A percentile compares a stretch with the other conserved stretches of the same genome.
phyloP scores from a whole-genome alignment of 1,140 invertebrate species.

The Venturia canescens region DNA sequence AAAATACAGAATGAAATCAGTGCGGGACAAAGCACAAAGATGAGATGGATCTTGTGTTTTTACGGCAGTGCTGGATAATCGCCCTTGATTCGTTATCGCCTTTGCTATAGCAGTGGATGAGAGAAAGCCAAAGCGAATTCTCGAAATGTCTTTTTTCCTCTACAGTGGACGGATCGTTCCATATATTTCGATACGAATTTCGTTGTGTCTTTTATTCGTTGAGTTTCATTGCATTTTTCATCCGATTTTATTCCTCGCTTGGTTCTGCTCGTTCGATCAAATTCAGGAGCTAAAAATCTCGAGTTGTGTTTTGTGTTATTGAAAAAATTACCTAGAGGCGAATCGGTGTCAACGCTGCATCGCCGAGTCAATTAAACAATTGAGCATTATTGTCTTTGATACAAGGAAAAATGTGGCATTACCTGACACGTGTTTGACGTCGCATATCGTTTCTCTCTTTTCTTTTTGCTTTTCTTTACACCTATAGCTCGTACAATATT shows the following conservation, averaged over 20 bases:
- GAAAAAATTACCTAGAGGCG: neutral
- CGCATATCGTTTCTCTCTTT: neutral
- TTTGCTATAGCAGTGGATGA: constrained; percentile 23
- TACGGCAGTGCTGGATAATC: neutral
- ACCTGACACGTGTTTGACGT: neutral
- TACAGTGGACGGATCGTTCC: constrained; percentile 39
- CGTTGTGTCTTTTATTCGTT: neutral
- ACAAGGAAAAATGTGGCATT: constrained; percentile 12
- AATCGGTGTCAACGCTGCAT: neutral
- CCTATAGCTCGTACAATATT: constrained; percentile 1
- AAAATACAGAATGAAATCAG: neutral
- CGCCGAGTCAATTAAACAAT: constrained; percentile 38
- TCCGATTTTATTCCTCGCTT: neutral
- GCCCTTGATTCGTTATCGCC: neutral
- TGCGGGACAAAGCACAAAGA: too few relatives aligned
- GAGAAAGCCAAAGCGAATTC: constrained; percentile 1
- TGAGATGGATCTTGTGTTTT: too few relatives aligned
- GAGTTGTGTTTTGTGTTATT: neutral
- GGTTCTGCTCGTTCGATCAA: neutral
- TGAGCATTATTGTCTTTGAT: constrained; percentile 44
- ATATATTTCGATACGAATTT: constrained; percentile 34
- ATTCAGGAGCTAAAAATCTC: neutral
- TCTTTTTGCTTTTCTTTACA: neutral
- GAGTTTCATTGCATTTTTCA: too few relatives aligned
- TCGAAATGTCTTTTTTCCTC: constrained; percentile 15